phyloP scores from a whole-genome alignment of 2,888 invertebrate species.

The Molanna angustata region DNA sequence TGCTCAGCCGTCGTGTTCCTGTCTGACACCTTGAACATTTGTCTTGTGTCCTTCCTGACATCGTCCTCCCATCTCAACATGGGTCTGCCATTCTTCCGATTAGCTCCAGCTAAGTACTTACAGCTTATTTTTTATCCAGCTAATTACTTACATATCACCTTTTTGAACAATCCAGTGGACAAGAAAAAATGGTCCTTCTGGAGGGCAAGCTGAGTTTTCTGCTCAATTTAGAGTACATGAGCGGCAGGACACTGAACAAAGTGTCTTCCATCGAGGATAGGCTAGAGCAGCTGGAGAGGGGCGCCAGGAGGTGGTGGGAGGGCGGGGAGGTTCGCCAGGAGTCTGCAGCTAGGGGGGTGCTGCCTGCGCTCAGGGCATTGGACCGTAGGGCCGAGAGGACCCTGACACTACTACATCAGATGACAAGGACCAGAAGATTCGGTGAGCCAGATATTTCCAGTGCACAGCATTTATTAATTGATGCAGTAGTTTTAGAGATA shows the following conservation, averaged over 20 bases:
- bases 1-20: no score
- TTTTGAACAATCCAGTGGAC: conserved; percentile 43
- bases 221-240: conserved; percentile 41
- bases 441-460: not conserved
- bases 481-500: no score
- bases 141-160: no score
- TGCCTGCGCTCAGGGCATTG: conserved; percentile 41
- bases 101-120: no score
- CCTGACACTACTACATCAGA: not conserved
- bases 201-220: conserved; percentile 41
- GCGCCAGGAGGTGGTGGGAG: conserved; percentile 3
- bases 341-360: conserved; percentile 43
- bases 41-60: no score
- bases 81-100: no score
- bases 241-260: conserved; percentile 43
- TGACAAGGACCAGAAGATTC: not conserved
- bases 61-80: no score
- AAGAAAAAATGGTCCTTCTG: conserved; percentile 41
- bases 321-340: no score
- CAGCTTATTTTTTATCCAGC: no score
- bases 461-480: not conserved
- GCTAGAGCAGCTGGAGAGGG: conserved; percentile 32
- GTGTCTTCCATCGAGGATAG: conserved; percentile 40
- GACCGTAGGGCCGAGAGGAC: conserved; percentile 9
- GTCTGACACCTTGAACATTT: no score